Conservation (phyloP, 2,888 invertebrate species). For the Spicauda simplicius region DNA sequence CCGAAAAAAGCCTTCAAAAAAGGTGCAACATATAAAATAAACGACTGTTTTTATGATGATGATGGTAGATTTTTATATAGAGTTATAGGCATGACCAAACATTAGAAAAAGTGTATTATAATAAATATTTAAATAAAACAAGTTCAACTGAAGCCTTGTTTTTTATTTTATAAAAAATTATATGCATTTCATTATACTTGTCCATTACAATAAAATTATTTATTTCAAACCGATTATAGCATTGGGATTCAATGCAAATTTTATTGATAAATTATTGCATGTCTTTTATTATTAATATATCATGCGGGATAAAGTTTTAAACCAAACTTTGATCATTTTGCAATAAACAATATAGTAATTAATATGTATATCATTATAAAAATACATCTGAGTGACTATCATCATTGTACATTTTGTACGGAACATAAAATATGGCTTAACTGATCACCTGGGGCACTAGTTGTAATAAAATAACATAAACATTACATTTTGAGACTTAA, state of each 20-base stretch:
- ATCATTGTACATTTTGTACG: constrained; percentile 66
- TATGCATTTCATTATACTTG: constrained; percentile 75
- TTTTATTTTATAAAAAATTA: constrained; percentile 79
- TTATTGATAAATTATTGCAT: constrained; percentile 49
- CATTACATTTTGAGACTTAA: constrained; percentile 42
- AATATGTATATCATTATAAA: constrained; percentile 50
- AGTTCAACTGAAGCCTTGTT: constrained; percentile 66
- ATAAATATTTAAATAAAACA: constrained; percentile 61
- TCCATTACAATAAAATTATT: constrained; percentile 67
- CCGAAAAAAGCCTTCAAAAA: constrained; percentile 86
- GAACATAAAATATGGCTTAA: constrained; percentile 76
- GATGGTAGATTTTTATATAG: constrained; percentile 92
- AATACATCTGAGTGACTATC: constrained; percentile 60
- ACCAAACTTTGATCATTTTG: constrained; percentile 28
- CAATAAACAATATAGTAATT: constrained; percentile 35
- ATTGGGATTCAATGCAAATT: constrained; percentile 25
- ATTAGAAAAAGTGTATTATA: constrained; percentile 37
- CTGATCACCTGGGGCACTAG: constrained; percentile 57
- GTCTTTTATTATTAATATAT: constrained; percentile 50
- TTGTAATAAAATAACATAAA: constrained; percentile 32
- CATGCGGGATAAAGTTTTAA: constrained; percentile 22
- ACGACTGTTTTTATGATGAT: constrained; percentile 92
- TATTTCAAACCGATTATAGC: constrained; percentile 44
- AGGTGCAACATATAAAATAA: constrained; percentile 89
- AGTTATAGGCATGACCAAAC: constrained; percentile 87